A percentile compares a stretch with the other conserved stretches of the same genome.
Conservation (phyloP, 2,888 invertebrate species). For the Marasmarcha lunaedactyla region DNA sequence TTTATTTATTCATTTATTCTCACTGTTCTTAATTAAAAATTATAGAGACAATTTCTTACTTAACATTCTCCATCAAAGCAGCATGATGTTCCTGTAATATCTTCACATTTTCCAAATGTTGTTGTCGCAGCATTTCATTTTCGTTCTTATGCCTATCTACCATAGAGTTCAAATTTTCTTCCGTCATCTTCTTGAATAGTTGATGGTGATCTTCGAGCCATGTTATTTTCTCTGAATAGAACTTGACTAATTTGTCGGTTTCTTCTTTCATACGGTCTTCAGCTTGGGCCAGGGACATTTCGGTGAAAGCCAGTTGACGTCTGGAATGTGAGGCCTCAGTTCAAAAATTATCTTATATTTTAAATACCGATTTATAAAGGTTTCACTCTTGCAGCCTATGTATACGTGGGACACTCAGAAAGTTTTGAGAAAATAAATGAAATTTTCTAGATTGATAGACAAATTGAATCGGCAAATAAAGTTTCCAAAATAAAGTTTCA, state of each 20-base stretch:
- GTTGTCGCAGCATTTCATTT: slow-evolving; percentile 46
- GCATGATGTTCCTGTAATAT: slow-evolving; percentile 61
- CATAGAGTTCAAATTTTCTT: slow-evolving; percentile 55
- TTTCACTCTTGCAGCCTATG: neutral
- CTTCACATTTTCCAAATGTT: slow-evolving; percentile 55
- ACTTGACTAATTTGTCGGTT: slow-evolving; percentile 56
- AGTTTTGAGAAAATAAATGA: no score
- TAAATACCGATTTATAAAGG: neutral
- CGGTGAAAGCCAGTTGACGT: slow-evolving; percentile 69
- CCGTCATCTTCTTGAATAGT: slow-evolving; percentile 57
- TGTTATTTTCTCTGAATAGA: slow-evolving; percentile 60
- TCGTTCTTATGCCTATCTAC: slow-evolving; percentile 55
- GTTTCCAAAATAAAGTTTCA: no score
- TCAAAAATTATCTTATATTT: slow-evolving; percentile 2
- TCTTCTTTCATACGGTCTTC: slow-evolving; percentile 73
- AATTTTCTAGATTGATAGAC: no score
- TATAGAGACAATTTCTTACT: no score
- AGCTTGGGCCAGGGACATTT: slow-evolving; percentile 63
- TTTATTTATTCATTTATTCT: no score
- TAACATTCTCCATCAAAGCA: slow-evolving; percentile 69
- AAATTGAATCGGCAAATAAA: no score
- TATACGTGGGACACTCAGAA: no score
- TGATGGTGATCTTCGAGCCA: slow-evolving; percentile 66
- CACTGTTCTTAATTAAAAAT: no score
- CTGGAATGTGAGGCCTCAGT: slow-evolving; percentile 42